Evolutionary conservation across 2,113 vertebrate genomes (phyloP).

Genomic region (Seriola dumerili): DNA sequence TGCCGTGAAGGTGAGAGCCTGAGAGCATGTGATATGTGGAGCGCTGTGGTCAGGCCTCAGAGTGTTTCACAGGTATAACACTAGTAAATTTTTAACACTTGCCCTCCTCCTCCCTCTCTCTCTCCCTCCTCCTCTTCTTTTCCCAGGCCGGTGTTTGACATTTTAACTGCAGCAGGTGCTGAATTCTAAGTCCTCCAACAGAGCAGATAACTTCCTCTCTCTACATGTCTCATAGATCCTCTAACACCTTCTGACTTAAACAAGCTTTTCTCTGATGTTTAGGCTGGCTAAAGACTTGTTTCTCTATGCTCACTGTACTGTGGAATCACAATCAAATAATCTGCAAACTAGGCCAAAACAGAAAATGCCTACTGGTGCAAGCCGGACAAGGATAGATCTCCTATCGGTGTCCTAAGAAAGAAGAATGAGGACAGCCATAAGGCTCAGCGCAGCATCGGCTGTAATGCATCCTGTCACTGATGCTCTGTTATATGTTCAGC

Average conservation of each 20-base stretch:
- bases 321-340: slow-evolving; percentile 33
- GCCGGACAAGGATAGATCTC: slow-evolving; percentile 44
- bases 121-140: not conserved
- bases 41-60: slow-evolving; percentile 18
- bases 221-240: slow-evolving; percentile 36
- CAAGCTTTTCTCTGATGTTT: slow-evolving; percentile 33
- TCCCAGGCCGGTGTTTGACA: slow-evolving; percentile 57
- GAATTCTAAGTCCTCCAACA: slow-evolving; percentile 35
- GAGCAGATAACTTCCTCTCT: slow-evolving; percentile 23
- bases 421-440: slow-evolving; percentile 37
- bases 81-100: slow-evolving; percentile 42
- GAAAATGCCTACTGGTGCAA: slow-evolving; percentile 24
- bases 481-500: slow-evolving; percentile 46
- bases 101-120: slow-evolving; percentile 1
- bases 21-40: slow-evolving; percentile 20
- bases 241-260: slow-evolving; percentile 32
- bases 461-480: slow-evolving; percentile 64
- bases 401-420: slow-evolving; percentile 35
- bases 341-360: slow-evolving; percentile 8
- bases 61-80: slow-evolving; percentile 35
- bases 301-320: not conserved
- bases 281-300: not conserved
- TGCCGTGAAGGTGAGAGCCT: slow-evolving; percentile 35
- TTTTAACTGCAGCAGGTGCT: slow-evolving; percentile 61
- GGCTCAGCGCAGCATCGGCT: slow-evolving; percentile 25